Base-by-base conservation (phyloP, 1,140 invertebrate genomes). In the Euura saliciscinereae region DNA sequence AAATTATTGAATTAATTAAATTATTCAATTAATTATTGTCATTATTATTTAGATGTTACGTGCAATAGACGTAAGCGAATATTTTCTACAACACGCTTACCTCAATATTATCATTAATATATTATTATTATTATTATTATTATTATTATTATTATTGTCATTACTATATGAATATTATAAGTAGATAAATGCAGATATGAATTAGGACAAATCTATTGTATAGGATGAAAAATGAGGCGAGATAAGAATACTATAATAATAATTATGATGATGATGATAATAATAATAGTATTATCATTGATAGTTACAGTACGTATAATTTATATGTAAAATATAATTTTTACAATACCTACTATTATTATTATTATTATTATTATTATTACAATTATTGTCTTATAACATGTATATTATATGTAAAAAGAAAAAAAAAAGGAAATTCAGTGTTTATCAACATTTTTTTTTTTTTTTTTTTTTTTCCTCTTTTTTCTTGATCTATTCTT, bases 21-120 rank as follows among this genome's bases (percentile, higher is more conserved):
- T 28, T 28, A 28, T 28, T 28, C 1, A 28, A 28, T 28, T 28
- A 28, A 28, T 28, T 28, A 28, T 28, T 28, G 28, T 28, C 28
- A 28, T 28, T 28, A 28, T 28, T 28, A 28, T 28, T 28, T 28
- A 28, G 28, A 28, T 28, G 71, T 45, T 8, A 81, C 74, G 80
- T 81, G 80, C 80, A 81, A 81, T 80, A 80, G 73, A 72, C 65
- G 44, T 76, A 75, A 78, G 74, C 70, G 73, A 71, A 74, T 76
- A 74, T 71, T 75, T 11, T 69, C 65, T 59, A 10, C 42, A 72
- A 75, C 65, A 70, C 68, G 68, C 28, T 28, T 28, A 28, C 28
- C 28, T 28, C 28, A 28, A 28, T 28, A 28, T 28, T 28, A 28
- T 28, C 28, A 28, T 28, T 28, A 28, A 28, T 28, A 28, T 64